These are phyloP conservation scores for Psilopogon haemacephalus DNA, from an alignment of 2,113 vertebrate species.

Conservation along the genomic window DNA sequence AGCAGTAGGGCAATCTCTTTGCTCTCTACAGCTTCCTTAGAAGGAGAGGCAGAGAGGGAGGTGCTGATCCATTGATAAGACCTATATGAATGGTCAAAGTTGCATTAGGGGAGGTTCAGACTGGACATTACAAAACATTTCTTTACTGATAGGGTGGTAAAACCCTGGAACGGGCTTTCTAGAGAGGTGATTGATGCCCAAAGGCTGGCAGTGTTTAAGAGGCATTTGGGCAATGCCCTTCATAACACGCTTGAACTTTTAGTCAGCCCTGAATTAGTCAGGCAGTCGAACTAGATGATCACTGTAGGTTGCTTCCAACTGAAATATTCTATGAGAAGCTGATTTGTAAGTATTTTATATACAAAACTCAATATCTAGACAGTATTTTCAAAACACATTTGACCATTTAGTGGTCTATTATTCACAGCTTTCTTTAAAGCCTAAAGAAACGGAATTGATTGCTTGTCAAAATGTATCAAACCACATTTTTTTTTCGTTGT, in stretches of 20 bases:
- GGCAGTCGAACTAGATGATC: neutral
- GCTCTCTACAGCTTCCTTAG: neutral
- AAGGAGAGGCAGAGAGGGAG: neutral
- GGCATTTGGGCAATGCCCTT: neutral
- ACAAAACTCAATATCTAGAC: neutral
- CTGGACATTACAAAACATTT: neutral
- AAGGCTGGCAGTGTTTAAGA: neutral
- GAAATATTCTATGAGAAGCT: neutral
- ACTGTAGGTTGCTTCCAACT: neutral
- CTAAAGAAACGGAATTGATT: neutral
- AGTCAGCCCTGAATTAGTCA: neutral
- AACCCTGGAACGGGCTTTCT: neutral
- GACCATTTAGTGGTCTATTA: neutral
- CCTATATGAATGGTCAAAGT: rapidly evolving
- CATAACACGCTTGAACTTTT: neutral
- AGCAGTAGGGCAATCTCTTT: neutral
- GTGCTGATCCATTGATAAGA: neutral
- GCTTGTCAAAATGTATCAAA: neutral
- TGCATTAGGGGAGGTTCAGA: neutral
- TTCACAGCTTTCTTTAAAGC: neutral
- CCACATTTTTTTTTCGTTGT: neutral
- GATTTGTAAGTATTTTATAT: neutral
- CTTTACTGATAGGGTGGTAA: neutral
- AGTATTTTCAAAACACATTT: neutral
- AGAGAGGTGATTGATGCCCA: neutral